phyloP scores from a whole-genome alignment of 2,797 vertebrate species.

The Girardinus metallicus region DNA sequence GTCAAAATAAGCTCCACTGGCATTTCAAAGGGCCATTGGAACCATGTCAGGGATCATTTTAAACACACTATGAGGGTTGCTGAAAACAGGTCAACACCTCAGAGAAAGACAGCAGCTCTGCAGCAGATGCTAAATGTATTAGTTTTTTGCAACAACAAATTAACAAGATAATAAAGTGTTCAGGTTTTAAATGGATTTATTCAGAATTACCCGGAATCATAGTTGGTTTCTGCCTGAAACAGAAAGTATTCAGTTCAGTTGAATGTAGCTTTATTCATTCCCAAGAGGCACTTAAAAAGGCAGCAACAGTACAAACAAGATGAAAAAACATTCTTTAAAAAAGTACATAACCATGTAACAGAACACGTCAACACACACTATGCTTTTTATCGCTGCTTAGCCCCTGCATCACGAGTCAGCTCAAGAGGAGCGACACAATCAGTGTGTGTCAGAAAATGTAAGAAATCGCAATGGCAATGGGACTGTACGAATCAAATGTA shows the following conservation, averaged over 20 bases:
- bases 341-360: too few species aligned
- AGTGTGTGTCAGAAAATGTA: slow-evolving; percentile 16
- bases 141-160: slow-evolving; percentile 21
- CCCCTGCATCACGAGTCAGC: too few species aligned
- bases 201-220: slow-evolving; percentile 62
- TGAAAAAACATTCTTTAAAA: too few species aligned
- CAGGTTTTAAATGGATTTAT: slow-evolving; percentile 53
- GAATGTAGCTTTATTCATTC: too few species aligned
- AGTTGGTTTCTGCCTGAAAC: slow-evolving; percentile 51
- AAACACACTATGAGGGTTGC: slow-evolving; percentile 10
- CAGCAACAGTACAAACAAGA: too few species aligned
- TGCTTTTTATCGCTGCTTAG: too few species aligned
- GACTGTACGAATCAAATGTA: slow-evolving; percentile 21
- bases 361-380: too few species aligned
- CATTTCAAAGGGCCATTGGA: neutral
- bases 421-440: too few species aligned
- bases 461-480: slow-evolving; percentile 38
- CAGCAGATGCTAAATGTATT: slow-evolving; percentile 10
- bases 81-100: slow-evolving; percentile 36
- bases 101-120: slow-evolving; percentile 9
- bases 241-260: neutral
- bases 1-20: neutral
- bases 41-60: neutral
- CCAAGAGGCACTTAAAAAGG: too few species aligned
- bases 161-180: slow-evolving; percentile 7